Percentiles rank a stretch among this genome's conserved stretches.
Evolutionary conservation across 2,888 invertebrate species (phyloP).

Genomic region (Cerastis leucographa): DNA sequence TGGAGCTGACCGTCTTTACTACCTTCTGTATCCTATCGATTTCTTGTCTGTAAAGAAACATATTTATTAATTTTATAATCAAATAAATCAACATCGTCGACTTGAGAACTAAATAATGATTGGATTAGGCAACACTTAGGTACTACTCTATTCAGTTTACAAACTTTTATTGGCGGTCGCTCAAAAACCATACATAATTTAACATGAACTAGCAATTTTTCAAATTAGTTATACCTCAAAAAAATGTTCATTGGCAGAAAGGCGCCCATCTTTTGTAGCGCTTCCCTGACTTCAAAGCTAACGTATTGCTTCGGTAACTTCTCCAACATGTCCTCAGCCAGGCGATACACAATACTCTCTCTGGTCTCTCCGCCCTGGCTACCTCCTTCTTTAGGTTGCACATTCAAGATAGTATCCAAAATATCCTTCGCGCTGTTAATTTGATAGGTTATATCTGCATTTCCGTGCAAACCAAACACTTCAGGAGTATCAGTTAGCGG

Average conservation of each 20-base stretch:
- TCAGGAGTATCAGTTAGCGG: constrained; percentile 97
- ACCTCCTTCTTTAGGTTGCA: constrained; percentile 99
- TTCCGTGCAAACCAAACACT: constrained; percentile 98
- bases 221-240: constrained; percentile 88
- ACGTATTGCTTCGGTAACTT: constrained; percentile 95
- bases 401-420: constrained; percentile 97
- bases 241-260: constrained; percentile 99
- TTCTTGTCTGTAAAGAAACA: constrained; percentile 91
- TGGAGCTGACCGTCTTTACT: constrained; percentile 94
- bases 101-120: neutral
- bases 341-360: constrained; percentile 97
- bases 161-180: neutral
- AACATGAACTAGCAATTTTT: neutral
- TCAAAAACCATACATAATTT: neutral
- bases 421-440: constrained; percentile 98
- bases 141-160: neutral
- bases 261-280: constrained; percentile 97
- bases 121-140: no score
- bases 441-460: constrained; percentile 99
- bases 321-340: constrained; percentile 97
- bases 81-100: neutral
- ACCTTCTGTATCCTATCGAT: constrained; percentile 96
- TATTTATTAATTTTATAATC: neutral
- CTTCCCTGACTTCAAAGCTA: constrained; percentile 97
- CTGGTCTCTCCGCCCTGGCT: constrained; percentile 97